Evolutionary conservation across 2,113 vertebrate genomes (phyloP).

Genomic region (Bubo blakistoni): DNA sequence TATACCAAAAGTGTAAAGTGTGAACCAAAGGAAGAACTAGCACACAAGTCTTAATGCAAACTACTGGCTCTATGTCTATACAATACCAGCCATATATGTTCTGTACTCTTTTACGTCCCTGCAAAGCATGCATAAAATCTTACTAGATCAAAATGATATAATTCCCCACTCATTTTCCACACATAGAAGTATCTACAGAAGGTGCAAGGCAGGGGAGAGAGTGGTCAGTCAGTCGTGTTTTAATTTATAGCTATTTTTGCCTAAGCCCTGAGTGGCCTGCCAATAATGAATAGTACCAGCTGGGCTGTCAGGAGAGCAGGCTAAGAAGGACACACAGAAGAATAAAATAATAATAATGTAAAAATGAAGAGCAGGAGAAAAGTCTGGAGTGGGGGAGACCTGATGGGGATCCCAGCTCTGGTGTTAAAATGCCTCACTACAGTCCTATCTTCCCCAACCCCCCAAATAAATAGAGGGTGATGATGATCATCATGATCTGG

Average conservation of each 20-base stretch:
- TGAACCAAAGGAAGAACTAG: not conserved
- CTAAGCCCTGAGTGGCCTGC: constrained; percentile 48
- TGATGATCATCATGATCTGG: not conserved
- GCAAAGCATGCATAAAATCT: not conserved
- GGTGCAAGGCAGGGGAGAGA: constrained; percentile 62
- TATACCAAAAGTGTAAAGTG: not conserved
- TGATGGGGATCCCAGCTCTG: not conserved
- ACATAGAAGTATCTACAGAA: constrained; percentile 51
- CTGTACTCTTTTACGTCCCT: not conserved
- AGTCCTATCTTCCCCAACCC: not conserved
- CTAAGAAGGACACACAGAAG: constrained; percentile 20
- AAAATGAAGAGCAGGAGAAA: not conserved
- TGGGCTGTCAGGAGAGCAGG: constrained; percentile 42
- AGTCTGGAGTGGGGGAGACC: not conserved
- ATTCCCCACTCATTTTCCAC: constrained; percentile 21
- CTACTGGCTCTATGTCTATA: not conserved
- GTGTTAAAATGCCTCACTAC: not conserved
- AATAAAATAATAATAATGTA: not conserved
- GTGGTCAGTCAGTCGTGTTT: constrained; percentile 58
- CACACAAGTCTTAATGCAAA: not conserved
- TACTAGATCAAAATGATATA: not conserved
- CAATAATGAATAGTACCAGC: constrained; percentile 55
- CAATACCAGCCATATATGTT: not conserved
- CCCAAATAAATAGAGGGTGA: not conserved
- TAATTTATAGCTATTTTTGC: constrained; percentile 65